Evolutionary conservation across 2,797 vertebrate genomes (phyloP).

Genomic region (Catostomus latipinnis): DNA sequence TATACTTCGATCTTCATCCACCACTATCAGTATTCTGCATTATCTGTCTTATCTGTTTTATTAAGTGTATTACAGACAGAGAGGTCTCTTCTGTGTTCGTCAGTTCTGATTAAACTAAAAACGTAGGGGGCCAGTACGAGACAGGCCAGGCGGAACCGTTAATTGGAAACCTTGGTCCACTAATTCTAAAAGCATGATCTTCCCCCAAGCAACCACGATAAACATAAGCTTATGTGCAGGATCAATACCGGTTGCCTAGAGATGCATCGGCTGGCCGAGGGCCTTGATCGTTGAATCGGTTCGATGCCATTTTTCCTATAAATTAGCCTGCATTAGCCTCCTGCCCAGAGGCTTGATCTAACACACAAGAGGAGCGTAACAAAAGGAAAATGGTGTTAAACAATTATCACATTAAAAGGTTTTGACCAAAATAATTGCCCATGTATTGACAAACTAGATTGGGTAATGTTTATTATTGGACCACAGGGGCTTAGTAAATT

Average conservation of each 20-base stretch:
- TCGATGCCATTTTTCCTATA: slow-evolving; percentile 56
- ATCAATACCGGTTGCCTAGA: slow-evolving; percentile 55
- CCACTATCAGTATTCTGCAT: not conserved
- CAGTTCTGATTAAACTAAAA: slow-evolving; percentile 44
- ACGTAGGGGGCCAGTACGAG: slow-evolving; percentile 25
- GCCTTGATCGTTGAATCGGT: slow-evolving; percentile 40
- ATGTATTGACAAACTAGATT: slow-evolving; percentile 66
- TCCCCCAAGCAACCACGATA: slow-evolving; percentile 50
- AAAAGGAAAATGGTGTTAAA: slow-evolving; percentile 51
- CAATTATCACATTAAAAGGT: slow-evolving; percentile 67
- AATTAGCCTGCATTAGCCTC: slow-evolving; percentile 63
- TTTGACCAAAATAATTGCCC: slow-evolving; percentile 60
- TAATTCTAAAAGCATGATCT: slow-evolving; percentile 65
- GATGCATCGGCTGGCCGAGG: slow-evolving; percentile 40
- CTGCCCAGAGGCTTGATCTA: slow-evolving; percentile 50
- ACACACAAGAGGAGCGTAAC: slow-evolving; percentile 37
- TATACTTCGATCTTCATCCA: not conserved
- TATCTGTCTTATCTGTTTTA: slow-evolving; percentile 2
- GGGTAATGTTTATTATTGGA: slow-evolving; percentile 20
- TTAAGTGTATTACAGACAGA: slow-evolving; percentile 5
- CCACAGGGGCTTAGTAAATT: slow-evolving; percentile 51
- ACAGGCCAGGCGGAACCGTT: slow-evolving; percentile 44
- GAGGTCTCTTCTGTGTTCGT: slow-evolving; percentile 20
- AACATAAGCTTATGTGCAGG: slow-evolving; percentile 45
- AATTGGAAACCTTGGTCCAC: slow-evolving; percentile 57